Conservation (phyloP, 2,113 vertebrate species). For the Pterophyllum scalare region DNA sequence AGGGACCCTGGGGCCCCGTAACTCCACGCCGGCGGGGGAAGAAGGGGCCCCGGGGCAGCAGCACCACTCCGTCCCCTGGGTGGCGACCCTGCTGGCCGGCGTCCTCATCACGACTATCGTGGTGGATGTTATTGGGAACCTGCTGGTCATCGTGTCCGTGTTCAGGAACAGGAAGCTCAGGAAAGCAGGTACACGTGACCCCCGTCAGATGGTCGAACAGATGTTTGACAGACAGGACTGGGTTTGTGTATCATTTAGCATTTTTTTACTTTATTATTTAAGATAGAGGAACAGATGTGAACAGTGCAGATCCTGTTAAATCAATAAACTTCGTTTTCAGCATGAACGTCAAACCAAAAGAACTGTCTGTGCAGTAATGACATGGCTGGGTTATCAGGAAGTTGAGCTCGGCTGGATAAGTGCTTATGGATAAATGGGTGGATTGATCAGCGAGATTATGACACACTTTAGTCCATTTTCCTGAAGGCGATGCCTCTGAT, state of each 20-base stretch:
- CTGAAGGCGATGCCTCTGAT: not conserved
- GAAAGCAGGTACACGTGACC: constrained; percentile 79
- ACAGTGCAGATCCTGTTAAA: not conserved
- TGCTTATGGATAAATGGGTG: not conserved
- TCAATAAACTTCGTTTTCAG: not conserved
- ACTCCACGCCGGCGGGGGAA: constrained; percentile 64
- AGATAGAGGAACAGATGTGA: not conserved
- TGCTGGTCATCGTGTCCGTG: constrained; percentile 86
- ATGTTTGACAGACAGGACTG: not conserved
- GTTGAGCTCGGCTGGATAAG: not conserved
- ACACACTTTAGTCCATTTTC: not conserved
- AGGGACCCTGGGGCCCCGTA: constrained; percentile 65
- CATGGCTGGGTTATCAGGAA: not conserved
- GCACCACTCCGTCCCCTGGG: constrained; percentile 76
- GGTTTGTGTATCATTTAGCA: not conserved
- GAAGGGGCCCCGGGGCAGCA: constrained; percentile 55
- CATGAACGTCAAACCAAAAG: not conserved
- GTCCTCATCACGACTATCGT: constrained; percentile 85
- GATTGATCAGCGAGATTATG: not conserved
- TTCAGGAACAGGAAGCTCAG: constrained; percentile 87
- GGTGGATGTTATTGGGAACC: constrained; percentile 84
- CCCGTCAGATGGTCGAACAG: not conserved
- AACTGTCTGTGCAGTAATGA: too few species aligned
- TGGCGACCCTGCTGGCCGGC: constrained; percentile 75
- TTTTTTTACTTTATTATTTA: too few species aligned